Evolutionary conservation across 2,888 invertebrate species (phyloP).

Genomic region (Nowickia ferox): DNA sequence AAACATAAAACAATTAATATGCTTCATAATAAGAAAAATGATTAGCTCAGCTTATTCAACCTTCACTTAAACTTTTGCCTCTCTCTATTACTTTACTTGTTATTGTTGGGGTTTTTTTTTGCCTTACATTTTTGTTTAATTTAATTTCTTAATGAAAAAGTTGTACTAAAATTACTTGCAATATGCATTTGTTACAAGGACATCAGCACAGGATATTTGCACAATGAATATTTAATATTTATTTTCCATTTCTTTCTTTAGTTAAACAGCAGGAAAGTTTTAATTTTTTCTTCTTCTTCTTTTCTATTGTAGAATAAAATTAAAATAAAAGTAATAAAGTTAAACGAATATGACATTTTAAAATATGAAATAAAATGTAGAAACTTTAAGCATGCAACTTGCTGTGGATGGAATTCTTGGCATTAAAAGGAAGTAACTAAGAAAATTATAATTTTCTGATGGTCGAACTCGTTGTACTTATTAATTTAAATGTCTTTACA

Average conservation of each 20-base stretch:
- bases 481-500: too few relatives aligned
- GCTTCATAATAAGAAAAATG: slow-evolving; percentile 5
- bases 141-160: slow-evolving; percentile 45
- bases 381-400: slow-evolving; percentile 10
- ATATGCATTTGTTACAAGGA: slow-evolving; percentile 64
- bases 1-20: slow-evolving; percentile 36
- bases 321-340: slow-evolving; percentile 30
- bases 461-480: neutral
- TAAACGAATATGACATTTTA: slow-evolving; percentile 15
- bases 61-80: slow-evolving; percentile 8
- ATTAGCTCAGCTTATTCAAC: slow-evolving; percentile 22
- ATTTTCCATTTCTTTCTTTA: slow-evolving; percentile 40
- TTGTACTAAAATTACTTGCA: slow-evolving; percentile 29
- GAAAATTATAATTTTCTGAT: neutral
- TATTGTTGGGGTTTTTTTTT: neutral
- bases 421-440: neutral
- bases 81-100: neutral
- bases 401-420: neutral
- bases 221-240: slow-evolving; percentile 72
- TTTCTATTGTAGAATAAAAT: slow-evolving; percentile 23
- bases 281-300: too few relatives aligned
- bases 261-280: slow-evolving; percentile 39
- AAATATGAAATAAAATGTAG: neutral
- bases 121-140: slow-evolving; percentile 9
- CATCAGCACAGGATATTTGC: slow-evolving; percentile 61